Conservation (phyloP, 2,113 vertebrate species). For the Typhlomys cinereus region DNA sequence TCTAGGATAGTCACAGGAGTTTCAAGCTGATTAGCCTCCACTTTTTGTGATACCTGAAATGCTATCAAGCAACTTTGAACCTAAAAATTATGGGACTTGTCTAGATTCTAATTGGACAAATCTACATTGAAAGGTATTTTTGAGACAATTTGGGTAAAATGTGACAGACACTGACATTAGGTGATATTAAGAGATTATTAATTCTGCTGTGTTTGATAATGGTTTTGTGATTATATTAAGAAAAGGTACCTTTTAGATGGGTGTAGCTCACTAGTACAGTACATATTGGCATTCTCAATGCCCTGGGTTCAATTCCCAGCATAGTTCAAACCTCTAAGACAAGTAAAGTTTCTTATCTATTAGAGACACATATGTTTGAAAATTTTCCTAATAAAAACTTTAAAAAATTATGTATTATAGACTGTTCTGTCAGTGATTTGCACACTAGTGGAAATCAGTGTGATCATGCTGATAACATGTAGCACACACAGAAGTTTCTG, state of each 20-base stretch:
- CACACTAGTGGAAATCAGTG: conserved; percentile 17
- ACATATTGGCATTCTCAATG: neutral
- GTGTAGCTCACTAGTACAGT: neutral
- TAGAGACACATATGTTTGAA: conserved; percentile 49
- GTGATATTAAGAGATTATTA: conserved; percentile 22
- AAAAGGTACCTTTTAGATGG: conserved; percentile 10
- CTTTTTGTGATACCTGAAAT: conserved; percentile 31
- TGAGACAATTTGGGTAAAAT: conserved; percentile 19
- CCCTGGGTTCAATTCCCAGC: neutral
- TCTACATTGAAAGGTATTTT: conserved; percentile 6
- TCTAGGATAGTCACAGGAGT: conserved; percentile 8
- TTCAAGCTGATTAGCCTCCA: conserved; percentile 28
- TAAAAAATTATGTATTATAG: neutral
- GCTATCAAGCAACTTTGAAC: conserved; percentile 21
- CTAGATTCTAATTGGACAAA: conserved; percentile 54
- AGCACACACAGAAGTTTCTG: neutral
- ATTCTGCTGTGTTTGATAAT: conserved; percentile 46
- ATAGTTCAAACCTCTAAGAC: neutral
- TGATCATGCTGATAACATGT: neutral
- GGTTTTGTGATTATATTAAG: conserved; percentile 34
- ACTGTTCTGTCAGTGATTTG: neutral
- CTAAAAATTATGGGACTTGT: neutral
- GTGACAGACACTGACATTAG: neutral
- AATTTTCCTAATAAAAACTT: conserved; percentile 1
- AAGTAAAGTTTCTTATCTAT: conserved; percentile 16